phyloP scores from a whole-genome alignment of 92 coral and sea anemone species.

The Siderastrea radians region DNA sequence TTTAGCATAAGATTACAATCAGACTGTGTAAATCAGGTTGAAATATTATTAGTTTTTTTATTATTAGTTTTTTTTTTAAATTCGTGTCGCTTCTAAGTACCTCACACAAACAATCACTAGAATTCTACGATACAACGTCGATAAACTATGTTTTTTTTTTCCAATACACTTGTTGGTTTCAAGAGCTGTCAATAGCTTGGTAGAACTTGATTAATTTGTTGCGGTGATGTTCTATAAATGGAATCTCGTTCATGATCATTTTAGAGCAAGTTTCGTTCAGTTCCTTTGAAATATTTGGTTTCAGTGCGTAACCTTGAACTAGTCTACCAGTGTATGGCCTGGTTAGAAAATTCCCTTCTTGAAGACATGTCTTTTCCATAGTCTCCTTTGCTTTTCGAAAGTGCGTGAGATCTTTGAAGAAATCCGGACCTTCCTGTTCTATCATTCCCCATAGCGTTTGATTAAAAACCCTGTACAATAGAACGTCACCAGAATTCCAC shows the following conservation, averaged over 20 bases:
- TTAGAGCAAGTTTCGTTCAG: constrained; percentile 19
- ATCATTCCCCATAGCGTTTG: constrained; percentile 76
- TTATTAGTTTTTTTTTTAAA: no score
- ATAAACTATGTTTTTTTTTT: not conserved
- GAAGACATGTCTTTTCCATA: constrained; percentile 10
- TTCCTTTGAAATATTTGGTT: constrained; percentile 26
- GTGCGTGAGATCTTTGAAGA: constrained; percentile 64
- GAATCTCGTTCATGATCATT: constrained; percentile 46
- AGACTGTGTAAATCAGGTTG: no score
- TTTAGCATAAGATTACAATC: no score
- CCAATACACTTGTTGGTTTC: not conserved
- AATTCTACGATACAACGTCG: no score
- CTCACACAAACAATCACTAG: no score
- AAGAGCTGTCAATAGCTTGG: constrained; percentile 24
- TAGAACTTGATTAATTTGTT: constrained; percentile 2
- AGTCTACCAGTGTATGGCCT: constrained; percentile 32
- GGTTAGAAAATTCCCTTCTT: constrained; percentile 33
- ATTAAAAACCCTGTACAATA: constrained; percentile 69
- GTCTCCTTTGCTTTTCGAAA: constrained; percentile 37
- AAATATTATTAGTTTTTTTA: no score
- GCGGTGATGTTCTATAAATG: constrained; percentile 25
- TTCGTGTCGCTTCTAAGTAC: no score
- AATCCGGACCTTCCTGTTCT: constrained; percentile 63
- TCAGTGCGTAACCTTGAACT: constrained; percentile 34
- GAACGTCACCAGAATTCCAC: constrained; percentile 77